phyloP scores from a whole-genome alignment of 1,140 invertebrate genomes.

The Ceratitis capitata region DNA sequence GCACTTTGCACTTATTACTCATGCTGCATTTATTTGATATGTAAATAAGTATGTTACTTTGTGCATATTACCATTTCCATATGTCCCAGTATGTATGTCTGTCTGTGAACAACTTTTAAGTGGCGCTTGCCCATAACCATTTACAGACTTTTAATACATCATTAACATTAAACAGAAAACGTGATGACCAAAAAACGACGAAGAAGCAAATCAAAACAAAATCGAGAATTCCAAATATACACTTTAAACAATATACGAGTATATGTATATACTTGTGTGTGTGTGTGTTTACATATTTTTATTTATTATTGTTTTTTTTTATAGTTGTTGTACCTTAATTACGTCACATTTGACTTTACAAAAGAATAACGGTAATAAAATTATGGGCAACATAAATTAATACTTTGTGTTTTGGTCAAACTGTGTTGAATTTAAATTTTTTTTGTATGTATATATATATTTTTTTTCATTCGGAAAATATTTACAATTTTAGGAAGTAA shows the following conservation, averaged over 20 bases:
- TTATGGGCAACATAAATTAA: not conserved
- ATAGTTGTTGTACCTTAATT: not conserved
- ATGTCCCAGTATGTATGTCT: not conserved
- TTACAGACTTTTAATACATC: not conserved
- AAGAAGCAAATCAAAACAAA: slow-evolving; percentile 20
- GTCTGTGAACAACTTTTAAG: not conserved
- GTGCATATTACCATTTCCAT: too few species aligned
- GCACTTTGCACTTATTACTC: too few species aligned
- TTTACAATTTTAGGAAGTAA: not conserved
- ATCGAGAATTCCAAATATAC: not conserved
- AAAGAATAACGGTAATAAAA: not conserved
- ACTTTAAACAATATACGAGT: too few species aligned
- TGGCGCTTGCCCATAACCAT: not conserved
- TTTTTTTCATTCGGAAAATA: not conserved
- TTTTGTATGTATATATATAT: not conserved
- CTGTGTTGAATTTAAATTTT: not conserved
- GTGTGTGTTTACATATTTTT: too few species aligned
- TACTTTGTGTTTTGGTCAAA: not conserved
- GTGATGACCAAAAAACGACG: not conserved
- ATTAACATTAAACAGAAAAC: not conserved
- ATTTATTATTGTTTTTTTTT: too few species aligned
- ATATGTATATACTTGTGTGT: too few species aligned
- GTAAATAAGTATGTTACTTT: too few species aligned
- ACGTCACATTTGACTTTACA: not conserved
- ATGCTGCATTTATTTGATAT: too few species aligned